Evolutionary conservation across 2,113 vertebrate genomes (phyloP).

Genomic region (Macrotus californicus): DNA sequence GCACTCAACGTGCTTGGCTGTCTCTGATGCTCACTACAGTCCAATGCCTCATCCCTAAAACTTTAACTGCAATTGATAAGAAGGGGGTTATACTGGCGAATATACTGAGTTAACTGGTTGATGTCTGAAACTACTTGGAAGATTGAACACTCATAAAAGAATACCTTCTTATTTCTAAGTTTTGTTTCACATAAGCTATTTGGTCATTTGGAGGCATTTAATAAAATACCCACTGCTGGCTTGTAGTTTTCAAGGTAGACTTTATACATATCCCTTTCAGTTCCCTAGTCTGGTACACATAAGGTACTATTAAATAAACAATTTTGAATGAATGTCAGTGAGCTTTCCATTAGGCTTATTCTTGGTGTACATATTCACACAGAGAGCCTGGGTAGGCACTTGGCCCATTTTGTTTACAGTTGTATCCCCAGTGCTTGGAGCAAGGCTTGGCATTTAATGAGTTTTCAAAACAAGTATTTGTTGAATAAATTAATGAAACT

Average conservation of each 20-base stretch:
- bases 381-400: not conserved
- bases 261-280: not conserved
- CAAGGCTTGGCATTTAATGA: not conserved
- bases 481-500: not conserved
- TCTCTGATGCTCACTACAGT: not conserved
- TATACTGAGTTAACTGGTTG: not conserved
- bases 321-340: not conserved
- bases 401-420: not conserved
- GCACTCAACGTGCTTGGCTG: not conserved
- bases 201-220: not conserved
- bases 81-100: not conserved
- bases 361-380: not conserved
- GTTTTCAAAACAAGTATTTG: not conserved
- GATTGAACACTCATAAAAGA: not conserved
- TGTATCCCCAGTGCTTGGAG: not conserved
- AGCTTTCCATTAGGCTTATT: not conserved
- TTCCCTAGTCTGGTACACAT: not conserved
- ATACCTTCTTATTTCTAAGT: not conserved
- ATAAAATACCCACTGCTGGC: not conserved
- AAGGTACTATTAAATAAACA: not conserved
- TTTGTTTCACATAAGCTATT: not conserved
- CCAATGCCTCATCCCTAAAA: not conserved
- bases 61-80: not conserved
- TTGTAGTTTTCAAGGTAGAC: not conserved
- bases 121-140: not conserved